Evolutionary conservation across 2,113 vertebrate species (phyloP).

Genomic region (Mus pahari): DNA sequence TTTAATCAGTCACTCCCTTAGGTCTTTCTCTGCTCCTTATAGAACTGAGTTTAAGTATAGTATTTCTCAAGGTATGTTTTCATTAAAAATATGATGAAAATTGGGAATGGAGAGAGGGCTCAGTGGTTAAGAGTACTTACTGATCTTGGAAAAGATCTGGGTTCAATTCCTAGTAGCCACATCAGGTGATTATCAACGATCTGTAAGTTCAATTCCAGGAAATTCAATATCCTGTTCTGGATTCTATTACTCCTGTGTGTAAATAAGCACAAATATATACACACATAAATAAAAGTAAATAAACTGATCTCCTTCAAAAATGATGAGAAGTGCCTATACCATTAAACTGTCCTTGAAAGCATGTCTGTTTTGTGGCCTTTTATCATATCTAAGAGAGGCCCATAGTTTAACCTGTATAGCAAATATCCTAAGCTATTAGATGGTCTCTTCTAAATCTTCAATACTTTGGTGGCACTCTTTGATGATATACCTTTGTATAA

Average conservation of each 20-base stretch:
- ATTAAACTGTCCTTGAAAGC: constrained; percentile 3
- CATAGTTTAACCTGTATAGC: not conserved
- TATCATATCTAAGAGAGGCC: constrained; percentile 1
- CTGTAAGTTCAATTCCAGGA: not conserved
- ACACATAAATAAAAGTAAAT: not conserved
- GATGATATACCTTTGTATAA: not conserved
- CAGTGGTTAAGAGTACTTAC: not conserved
- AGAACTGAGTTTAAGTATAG: not conserved
- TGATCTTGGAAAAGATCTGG: not conserved
- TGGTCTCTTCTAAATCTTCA: constrained; percentile 17
- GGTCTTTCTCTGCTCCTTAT: not conserved
- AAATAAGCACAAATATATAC: not conserved
- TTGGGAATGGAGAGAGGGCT: not conserved
- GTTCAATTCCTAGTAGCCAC: not conserved
- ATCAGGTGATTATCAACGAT: not conserved
- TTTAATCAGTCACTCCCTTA: not conserved
- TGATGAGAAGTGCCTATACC: not conserved
- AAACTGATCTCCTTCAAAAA: not conserved
- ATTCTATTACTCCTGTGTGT: not conserved
- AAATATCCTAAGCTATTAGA: not conserved
- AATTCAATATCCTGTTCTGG: not conserved
- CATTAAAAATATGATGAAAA: not conserved
- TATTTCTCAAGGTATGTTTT: constrained; percentile 31
- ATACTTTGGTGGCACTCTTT: not conserved
- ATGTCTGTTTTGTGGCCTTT: not conserved